A percentile compares a stretch with the other conserved stretches of the same genome.
These are phyloP conservation scores for Acleris literana DNA, from an alignment of 2,888 invertebrate species.

Conservation along the genomic window DNA sequence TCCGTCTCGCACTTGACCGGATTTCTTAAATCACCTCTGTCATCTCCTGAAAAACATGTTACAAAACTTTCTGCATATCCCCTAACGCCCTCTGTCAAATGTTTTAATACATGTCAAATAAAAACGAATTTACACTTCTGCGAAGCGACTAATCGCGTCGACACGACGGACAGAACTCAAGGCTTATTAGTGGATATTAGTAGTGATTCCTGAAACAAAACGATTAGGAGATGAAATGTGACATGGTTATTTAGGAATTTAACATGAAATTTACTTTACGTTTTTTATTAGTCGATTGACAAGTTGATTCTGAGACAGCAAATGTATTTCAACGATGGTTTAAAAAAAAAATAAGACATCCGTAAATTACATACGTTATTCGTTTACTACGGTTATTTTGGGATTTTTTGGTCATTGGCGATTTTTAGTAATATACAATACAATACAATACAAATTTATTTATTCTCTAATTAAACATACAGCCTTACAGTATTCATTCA, in stretches of 20 bases:
- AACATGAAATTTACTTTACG: slow-evolving; percentile 2
- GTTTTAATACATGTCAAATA: slow-evolving; percentile 28
- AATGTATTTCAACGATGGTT: background rate
- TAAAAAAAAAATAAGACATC: no score
- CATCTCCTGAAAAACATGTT: background rate
- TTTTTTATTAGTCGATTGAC: background rate
- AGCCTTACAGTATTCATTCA: no score
- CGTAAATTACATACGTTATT: no score
- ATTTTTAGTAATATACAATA: no score
- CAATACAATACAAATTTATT: no score
- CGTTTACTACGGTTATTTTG: no score
- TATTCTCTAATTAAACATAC: no score
- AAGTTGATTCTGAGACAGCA: background rate
- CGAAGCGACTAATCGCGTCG: slow-evolving; percentile 25
- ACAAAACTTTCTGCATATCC: background rate
- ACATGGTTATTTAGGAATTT: slow-evolving; percentile 11
- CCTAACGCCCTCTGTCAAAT: slow-evolving; percentile 9
- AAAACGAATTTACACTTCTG: slow-evolving; percentile 30
- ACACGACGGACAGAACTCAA: slow-evolving; percentile 18
- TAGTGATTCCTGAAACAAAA: slow-evolving; percentile 20
- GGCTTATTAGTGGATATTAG: slow-evolving; percentile 10
- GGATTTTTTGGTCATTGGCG: no score
- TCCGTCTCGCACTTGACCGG: no score
- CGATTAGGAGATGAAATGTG: slow-evolving; percentile 32
- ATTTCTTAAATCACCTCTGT: no score